Conservation (phyloP, 2,888 invertebrate species). For the Eumacrocentrus americanus region DNA sequence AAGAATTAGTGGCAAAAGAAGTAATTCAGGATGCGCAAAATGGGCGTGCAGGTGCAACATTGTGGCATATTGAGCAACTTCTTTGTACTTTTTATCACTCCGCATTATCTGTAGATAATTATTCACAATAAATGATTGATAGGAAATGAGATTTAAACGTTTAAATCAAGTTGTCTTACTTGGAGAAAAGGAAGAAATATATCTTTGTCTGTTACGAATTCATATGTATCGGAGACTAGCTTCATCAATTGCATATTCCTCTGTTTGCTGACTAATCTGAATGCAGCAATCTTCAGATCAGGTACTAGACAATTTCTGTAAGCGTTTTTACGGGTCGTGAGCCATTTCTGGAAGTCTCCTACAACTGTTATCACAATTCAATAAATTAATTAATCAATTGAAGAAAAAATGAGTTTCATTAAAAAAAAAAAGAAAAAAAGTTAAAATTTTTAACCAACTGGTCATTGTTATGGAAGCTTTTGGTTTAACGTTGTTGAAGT, state of each 20-base stretch:
- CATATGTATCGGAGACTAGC: conserved; percentile 70
- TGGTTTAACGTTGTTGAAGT: conserved; percentile 69
- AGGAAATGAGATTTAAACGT: conserved; percentile 1
- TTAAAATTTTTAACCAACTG: conserved; percentile 42
- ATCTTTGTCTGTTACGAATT: conserved; percentile 68
- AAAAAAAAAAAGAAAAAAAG: too few species aligned
- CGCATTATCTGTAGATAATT: conserved; percentile 63
- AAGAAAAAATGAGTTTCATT: conserved; percentile 21
- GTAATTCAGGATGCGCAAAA: conserved; percentile 71
- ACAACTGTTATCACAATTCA: conserved; percentile 49
- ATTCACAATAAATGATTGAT: not conserved
- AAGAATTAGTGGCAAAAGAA: conserved; percentile 78
- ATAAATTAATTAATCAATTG: not conserved
- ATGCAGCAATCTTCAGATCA: conserved; percentile 74
- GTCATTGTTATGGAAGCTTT: conserved; percentile 69
- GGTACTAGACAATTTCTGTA: conserved; percentile 63
- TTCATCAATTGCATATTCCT: conserved; percentile 70
- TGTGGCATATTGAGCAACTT: conserved; percentile 75
- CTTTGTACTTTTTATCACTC: conserved; percentile 70
- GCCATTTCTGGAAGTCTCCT: conserved; percentile 59
- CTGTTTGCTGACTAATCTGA: conserved; percentile 74
- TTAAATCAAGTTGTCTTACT: too few species aligned
- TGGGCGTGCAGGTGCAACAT: conserved; percentile 71
- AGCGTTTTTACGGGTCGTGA: conserved; percentile 51
- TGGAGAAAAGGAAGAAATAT: conserved; percentile 63